Evolutionary conservation across 2,113 vertebrate species (phyloP), one percentile per base, ranked within the genome.

Genomic region (Rhodinocichla rosea): DNA sequence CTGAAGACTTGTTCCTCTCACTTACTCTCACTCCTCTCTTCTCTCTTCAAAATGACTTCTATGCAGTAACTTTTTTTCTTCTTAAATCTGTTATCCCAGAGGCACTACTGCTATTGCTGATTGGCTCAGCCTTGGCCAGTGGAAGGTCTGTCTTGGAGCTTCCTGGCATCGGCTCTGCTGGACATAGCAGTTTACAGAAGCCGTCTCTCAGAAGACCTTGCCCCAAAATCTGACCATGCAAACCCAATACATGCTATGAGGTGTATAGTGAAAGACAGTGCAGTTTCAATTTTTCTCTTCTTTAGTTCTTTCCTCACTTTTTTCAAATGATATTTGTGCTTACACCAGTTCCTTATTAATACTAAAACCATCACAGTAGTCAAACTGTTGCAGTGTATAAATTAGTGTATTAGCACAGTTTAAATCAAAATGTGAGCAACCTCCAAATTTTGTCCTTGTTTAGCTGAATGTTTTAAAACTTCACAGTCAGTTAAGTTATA

Each of bases 61-160:
- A 10, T 27, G 14, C 14, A 56, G 6, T 27, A 40, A 42, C 16
- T 8, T 39, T 59, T 50, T 52, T 45, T 28, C 15, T 57, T 44
- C 23, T 30, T n/a, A 15, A 35, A 35, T 35, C 30, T 27, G 11
- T 52, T 53, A 10, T 40, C 14, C 21, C 30, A 32, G 62, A 47
- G 24, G 27, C 21, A 27, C 14, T 8, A 26, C 17, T 60, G 17
- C 21, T 13, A 6, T 13, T 0, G 1, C n/a, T 60, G 16, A 26
- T 21, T 26, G 53, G 39, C 53, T 39, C n/a, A 45, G 45, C 30
- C 17, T 40, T n/a, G 53, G 45, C 44, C 24, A 35, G n/a, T 15
- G 13, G 13, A 45, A 45, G 13, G 9, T 75, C 24, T 20, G 4
- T 53, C 60, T n/a, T 45, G 77, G 23, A 67, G 13, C 15, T 8